Conservation (phyloP, 2,797 vertebrate species). For the Gymnopithys bicolor region DNA sequence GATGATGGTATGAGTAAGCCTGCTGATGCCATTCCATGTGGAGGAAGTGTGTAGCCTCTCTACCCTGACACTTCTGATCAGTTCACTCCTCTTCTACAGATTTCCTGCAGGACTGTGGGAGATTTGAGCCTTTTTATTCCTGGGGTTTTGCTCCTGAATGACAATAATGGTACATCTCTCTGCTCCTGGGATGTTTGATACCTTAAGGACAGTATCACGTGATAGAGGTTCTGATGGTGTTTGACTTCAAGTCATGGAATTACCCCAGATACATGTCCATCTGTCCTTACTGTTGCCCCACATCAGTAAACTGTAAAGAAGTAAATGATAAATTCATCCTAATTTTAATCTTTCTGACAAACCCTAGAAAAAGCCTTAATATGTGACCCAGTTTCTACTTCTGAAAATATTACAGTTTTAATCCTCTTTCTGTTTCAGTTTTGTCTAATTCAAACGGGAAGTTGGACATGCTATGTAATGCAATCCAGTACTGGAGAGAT, state of each 20-base stretch:
- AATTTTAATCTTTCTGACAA: slow-evolving; percentile 13
- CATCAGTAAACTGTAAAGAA: background rate
- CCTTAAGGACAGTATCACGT: background rate
- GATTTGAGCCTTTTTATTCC: background rate
- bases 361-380: slow-evolving; percentile 10
- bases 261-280: fast-evolving
- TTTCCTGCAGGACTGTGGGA: background rate
- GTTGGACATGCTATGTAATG: background rate
- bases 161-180: background rate
- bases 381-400: slow-evolving; percentile 54
- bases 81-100: background rate
- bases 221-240: background rate
- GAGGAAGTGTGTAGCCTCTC: background rate
- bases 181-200: background rate
- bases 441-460: background rate
- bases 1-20: slow-evolving; percentile 10
- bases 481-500: background rate
- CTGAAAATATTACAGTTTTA: slow-evolving; percentile 39
- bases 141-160: background rate
- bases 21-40: background rate
- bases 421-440: slow-evolving; percentile 52
- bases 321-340: background rate
- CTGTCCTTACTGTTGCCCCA: background rate
- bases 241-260: background rate
- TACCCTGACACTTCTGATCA: background rate